Evolutionary conservation across 2,888 invertebrate species (phyloP).

Genomic region (Melieria crassipennis): DNA sequence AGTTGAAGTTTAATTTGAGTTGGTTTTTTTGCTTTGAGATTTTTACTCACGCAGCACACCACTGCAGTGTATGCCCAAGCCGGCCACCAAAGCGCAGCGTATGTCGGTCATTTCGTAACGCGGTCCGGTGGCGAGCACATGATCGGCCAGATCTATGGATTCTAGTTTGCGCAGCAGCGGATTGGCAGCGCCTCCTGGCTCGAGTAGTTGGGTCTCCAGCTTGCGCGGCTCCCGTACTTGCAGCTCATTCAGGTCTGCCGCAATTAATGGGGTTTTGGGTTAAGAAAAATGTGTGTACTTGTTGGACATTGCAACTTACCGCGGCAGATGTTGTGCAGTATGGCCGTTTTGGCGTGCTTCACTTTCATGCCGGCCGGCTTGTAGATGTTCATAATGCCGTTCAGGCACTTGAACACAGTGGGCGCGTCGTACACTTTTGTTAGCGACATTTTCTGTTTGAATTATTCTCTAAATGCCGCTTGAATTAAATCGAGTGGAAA

Average conservation of each 20-base stretch:
- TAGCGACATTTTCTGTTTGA: slow-evolving; percentile 49
- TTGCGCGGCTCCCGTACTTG: slow-evolving; percentile 70
- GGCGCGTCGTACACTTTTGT: slow-evolving; percentile 67
- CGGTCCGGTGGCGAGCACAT: slow-evolving; percentile 79
- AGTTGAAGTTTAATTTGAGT: neutral
- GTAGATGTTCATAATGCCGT: slow-evolving; percentile 81
- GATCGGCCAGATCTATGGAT: slow-evolving; percentile 74
- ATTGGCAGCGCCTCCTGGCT: slow-evolving; percentile 72
- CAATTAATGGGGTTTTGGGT: neutral
- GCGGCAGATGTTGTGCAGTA: slow-evolving; percentile 74
- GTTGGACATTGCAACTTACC: slow-evolving; percentile 67
- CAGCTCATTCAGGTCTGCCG: slow-evolving; percentile 77
- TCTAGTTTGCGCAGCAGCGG: slow-evolving; percentile 69
- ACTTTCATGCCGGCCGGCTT: slow-evolving; percentile 76
- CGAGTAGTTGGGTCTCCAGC: slow-evolving; percentile 68
- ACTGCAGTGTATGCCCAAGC: slow-evolving; percentile 74
- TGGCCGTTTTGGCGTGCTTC: slow-evolving; percentile 68
- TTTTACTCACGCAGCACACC: slow-evolving; percentile 75
- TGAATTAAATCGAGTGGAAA: too few relatives aligned
- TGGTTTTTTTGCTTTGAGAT: neutral
- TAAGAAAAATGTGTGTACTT: neutral
- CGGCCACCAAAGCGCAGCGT: slow-evolving; percentile 70
- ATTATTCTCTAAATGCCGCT: too few relatives aligned
- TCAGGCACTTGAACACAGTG: slow-evolving; percentile 73
- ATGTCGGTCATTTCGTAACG: slow-evolving; percentile 78